phyloP scores from a whole-genome alignment of 2,113 vertebrate species.

The Ctenodactylus gundi region DNA sequence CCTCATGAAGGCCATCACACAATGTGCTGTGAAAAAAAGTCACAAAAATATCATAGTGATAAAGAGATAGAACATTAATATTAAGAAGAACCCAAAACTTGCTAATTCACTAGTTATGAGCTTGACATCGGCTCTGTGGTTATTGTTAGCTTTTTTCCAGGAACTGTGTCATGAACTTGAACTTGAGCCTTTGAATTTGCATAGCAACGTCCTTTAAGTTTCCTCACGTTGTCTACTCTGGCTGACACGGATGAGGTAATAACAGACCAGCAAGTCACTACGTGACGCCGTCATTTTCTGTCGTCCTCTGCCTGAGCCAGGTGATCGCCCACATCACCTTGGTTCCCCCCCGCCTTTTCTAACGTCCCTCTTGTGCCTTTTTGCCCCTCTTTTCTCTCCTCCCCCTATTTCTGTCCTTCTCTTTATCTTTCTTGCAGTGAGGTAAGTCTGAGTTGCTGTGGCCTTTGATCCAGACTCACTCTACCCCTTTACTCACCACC shows the following conservation, averaged over 20 bases:
- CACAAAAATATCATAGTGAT: not conserved
- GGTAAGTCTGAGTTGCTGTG: not conserved
- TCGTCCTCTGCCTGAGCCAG: not conserved
- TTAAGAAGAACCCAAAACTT: not conserved
- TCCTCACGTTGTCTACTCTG: not conserved
- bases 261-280: not conserved
- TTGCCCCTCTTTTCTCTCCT: fast-evolving
- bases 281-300: not conserved
- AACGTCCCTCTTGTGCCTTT: too few species aligned
- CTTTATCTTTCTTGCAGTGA: not conserved
- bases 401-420: not conserved
- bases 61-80: not conserved
- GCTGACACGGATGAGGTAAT: not conserved
- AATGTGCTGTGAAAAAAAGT: not conserved
- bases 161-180: not conserved
- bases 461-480: not conserved
- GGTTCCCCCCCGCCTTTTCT: too few species aligned
- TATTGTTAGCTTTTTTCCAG: not conserved
- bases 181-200: not conserved
- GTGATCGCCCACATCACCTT: too few species aligned
- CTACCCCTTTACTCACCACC: not conserved
- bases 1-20: not conserved
- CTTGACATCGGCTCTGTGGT: too few species aligned
- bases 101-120: not conserved
- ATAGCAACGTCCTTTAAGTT: fast-evolving